These are phyloP conservation scores for Epicampocera succincta DNA, from an alignment of 2,888 invertebrate species.

Conservation along the genomic window DNA sequence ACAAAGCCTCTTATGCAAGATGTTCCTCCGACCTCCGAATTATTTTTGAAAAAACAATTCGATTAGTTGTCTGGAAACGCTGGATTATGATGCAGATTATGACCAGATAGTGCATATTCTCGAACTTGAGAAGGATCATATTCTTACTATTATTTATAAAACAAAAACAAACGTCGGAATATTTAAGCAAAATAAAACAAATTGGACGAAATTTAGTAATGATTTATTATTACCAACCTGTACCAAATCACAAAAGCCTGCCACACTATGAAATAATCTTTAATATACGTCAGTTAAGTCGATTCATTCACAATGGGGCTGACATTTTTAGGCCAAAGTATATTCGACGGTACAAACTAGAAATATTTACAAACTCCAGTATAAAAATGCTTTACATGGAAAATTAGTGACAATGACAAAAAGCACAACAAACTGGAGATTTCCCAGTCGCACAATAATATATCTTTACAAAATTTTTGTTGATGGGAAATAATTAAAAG, in stretches of 20 bases:
- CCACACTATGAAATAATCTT: slow-evolving; percentile 29
- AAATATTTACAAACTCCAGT: not conserved
- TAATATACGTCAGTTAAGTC: not conserved
- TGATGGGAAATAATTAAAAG: not conserved
- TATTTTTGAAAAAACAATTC: not conserved
- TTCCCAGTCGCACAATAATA: not conserved
- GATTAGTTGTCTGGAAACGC: slow-evolving; percentile 6
- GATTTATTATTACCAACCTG: not conserved
- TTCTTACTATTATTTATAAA: not conserved
- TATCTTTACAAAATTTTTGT: too few relatives aligned
- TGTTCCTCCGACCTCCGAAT: not conserved
- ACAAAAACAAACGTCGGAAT: not conserved
- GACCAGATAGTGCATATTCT: not conserved
- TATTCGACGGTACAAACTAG: not conserved
- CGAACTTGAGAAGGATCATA: not conserved
- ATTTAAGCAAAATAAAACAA: not conserved
- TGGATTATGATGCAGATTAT: slow-evolving; percentile 23
- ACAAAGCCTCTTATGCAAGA: not conserved
- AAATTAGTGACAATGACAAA: not conserved
- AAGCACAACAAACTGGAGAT: not conserved
- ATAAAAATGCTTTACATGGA: not conserved
- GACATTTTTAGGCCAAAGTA: not conserved
- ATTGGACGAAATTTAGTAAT: slow-evolving; percentile 27
- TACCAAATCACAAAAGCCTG: slow-evolving; percentile 1
- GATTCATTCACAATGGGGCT: not conserved